These are phyloP conservation scores for Osmoderma eremita DNA, from an alignment of 2,888 invertebrate species.

Conservation along the genomic window DNA sequence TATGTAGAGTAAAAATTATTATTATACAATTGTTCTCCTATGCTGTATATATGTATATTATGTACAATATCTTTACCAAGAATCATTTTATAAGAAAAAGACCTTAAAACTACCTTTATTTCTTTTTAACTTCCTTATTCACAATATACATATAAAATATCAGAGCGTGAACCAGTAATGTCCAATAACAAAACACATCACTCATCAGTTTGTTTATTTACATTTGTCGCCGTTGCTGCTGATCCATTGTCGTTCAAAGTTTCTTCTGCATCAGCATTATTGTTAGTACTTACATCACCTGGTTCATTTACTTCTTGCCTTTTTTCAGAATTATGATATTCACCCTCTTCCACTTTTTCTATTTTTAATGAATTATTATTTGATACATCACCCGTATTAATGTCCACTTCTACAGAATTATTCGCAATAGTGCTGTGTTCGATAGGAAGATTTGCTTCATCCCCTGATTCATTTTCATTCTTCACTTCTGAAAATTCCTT, in stretches of 20 bases:
- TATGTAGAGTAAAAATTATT: too few species aligned
- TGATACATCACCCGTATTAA: neutral
- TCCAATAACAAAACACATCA: constrained; percentile 10
- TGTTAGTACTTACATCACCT: neutral
- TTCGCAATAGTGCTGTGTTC: neutral
- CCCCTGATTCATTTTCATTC: constrained; percentile 10
- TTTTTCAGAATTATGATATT: constrained; percentile 8
- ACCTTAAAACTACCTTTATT: constrained; percentile 18
- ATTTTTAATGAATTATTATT: neutral
- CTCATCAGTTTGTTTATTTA: constrained; percentile 9
- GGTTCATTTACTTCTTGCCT: neutral
- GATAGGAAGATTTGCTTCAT: constrained; percentile 6
- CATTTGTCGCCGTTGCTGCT: neutral
- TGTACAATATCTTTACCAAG: constrained; percentile 1
- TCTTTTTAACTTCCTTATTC: constrained; percentile 28
- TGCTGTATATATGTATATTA: too few species aligned
- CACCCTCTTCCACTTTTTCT: constrained; percentile 6
- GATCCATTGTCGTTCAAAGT: neutral
- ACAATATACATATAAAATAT: constrained; percentile 36
- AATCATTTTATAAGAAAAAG: constrained; percentile 19
- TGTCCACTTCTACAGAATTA: constrained; percentile 7
- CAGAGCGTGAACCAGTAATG: constrained; percentile 14
- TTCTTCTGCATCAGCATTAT: constrained; percentile 5
- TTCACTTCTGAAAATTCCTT: constrained; percentile 25
- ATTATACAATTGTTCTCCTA: too few species aligned